Base-by-base conservation (phyloP, 2,113 vertebrate species). In the Prochilodus magdalenae region DNA sequence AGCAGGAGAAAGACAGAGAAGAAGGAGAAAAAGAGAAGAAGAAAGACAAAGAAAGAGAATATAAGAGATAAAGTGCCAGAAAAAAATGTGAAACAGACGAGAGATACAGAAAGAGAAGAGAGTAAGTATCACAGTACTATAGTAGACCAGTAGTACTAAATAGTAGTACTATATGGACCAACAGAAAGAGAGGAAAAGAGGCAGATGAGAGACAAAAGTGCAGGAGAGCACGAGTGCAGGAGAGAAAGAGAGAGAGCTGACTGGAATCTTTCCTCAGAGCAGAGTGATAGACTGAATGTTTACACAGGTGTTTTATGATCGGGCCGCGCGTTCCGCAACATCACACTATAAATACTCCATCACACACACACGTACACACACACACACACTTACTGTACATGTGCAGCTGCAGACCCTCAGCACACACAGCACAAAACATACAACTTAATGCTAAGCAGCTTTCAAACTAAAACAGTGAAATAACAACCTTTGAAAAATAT, bases 241-340 rank as follows among this genome's bases (percentile, higher is more conserved):
- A 87, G 85, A 81, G 22, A 71, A 86, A 87, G 67, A 7, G 51
- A 53, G 75, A 83, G 77, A 80, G 72, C 51, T 73, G 73, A 81
- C 78, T 74, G 66, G 77, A 77, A 76, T 75, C 71, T 83, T 83
- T 79, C 83, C 78, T 81, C 30, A 47, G 78, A 81, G 77, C 57
- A 67, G 27, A 75, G 72, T 67, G 83, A 86, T 84, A 83, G 75
- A 73, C 73, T 73, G 73, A 90, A 88, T 91, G 85, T 86, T 91
- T 85, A 90, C 18, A 77, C 86, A 91, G 86, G 83, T 84, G 87
- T 80, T 80, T 84, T 73, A 77, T 49, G 70, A 75, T 81, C 74
- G 62, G 76, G 77, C 59, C 15, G 65, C 2, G 33, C 59, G 79
- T 85, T 85, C 70, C 47, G 33, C 70, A 77, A 73, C 77, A 81